phyloP scores from a whole-genome alignment of 2,888 invertebrate species.

The Lasioglossum pauxillum region DNA sequence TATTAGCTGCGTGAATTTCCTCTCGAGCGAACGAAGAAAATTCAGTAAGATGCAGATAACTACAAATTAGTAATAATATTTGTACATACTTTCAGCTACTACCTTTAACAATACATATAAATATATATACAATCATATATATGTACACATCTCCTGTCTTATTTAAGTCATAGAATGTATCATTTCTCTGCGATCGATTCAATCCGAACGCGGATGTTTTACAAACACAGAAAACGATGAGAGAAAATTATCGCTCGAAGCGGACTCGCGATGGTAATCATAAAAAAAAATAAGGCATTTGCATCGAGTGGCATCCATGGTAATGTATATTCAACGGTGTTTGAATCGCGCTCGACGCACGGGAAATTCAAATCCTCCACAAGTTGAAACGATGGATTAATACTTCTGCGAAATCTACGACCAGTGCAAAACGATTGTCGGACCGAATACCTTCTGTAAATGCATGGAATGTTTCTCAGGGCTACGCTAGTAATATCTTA shows the following conservation, averaged over 20 bases:
- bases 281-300: conserved; percentile 63
- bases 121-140: conserved; percentile 26
- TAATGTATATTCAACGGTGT: conserved; percentile 59
- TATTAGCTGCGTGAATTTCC: conserved; percentile 60
- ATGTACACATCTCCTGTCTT: conserved; percentile 56
- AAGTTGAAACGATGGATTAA: conserved; percentile 64
- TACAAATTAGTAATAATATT: conserved; percentile 66
- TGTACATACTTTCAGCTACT: conserved; percentile 69
- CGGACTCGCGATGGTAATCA: conserved; percentile 63
- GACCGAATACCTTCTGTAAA: conserved; percentile 63
- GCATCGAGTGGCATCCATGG: conserved; percentile 61
- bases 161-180: conserved; percentile 59
- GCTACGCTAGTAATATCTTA: conserved; percentile 56
- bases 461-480: conserved; percentile 66
- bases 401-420: conserved; percentile 43
- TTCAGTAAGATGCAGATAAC: conserved; percentile 59
- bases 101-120: conserved; percentile 63
- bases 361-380: conserved; percentile 32
- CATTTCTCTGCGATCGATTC: conserved; percentile 59
- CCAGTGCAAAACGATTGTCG: conserved; percentile 26
- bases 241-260: conserved; percentile 48
- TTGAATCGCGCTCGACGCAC: conserved; percentile 42
- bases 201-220: conserved; percentile 53
- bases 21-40: conserved; percentile 34
- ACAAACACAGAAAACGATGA: conserved; percentile 25